Base-by-base conservation (phyloP, 2,113 vertebrate species). In the Phrynosoma platyrhinos region DNA sequence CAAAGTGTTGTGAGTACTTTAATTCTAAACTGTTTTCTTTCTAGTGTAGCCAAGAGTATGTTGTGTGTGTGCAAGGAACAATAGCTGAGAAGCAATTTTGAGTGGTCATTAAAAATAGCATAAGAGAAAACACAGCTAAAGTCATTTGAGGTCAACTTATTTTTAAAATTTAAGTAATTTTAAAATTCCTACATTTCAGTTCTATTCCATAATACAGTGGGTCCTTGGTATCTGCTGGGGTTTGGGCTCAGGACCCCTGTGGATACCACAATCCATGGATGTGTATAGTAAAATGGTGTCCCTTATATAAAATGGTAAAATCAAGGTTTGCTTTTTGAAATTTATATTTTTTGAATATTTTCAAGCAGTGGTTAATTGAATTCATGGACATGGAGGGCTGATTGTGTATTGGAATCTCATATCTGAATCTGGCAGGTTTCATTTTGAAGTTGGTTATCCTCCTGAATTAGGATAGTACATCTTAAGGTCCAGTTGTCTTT, bases 391-490 rank as follows among this genome's bases (percentile, higher is more conserved):
- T 47, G 47, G 47, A 47, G 47, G 47, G 47, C 47, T 64, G 53
- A 9, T 84, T 58, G 20, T 89, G 78, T n/a, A 23, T 76, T 90
- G 40, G 78, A 87, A 76, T 78, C 58, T 72, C 32, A 89, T 79
- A 36, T 62, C 81, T 86, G 78, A 82, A 42, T 10, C 32, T 77
- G 32, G 7, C 32, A 79, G 47, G 47, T 71, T 14, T 78, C 64
- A 78, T 79, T 86, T 52, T 62, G 58, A 82, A 76, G 27, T 72
- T 18, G 30, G 32, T 52, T 42, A 6, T 3, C 75, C 58, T 87
- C 87, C 32, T 83, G 36, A 40, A 42, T 83, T 84, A 77, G 3
- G 1, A 80, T 78, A 62, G 36, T n/a, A 36, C 79, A 81, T 90
- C 79, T 87, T 83, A 88, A 75, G 2, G 16, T 7, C 40, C 1